Base-by-base conservation (phyloP, 2,888 invertebrate genomes). In the Lordiphosa fenestrarum region DNA sequence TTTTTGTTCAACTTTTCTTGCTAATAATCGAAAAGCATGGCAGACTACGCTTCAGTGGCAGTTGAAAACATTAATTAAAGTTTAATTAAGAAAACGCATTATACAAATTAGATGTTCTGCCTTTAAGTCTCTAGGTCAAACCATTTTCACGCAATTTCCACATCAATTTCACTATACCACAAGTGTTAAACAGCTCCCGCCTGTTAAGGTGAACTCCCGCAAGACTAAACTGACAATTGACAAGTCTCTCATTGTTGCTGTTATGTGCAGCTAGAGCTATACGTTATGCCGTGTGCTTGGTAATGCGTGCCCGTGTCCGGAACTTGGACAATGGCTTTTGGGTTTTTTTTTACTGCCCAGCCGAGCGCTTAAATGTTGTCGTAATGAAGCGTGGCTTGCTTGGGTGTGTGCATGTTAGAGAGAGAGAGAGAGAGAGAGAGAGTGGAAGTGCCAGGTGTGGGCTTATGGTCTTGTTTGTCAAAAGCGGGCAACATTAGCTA, bases 301-400 rank as follows among this genome's bases (percentile, higher is more conserved):
- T 57, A 49, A 57, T 64, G 71, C 56, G 57, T 41, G 36, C 41
- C 44, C 56, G 57, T 41, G 36, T 39, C 44, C 46, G 53, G 33
- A 46, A 42, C 38, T 49, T 48, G 69, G 23, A 59, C 66, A 69
- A 56, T 69, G 56, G 44, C 55, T 53, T 54, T 65, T 61, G 44
- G 39, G 52, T 41, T 48, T 35, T 44, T 35, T 44, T 60, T 60
- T 60, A 50, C 50, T 60, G 56, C 50, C 50, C 46, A 56, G 55
- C 52, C 50, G 58, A 58, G 63, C 35, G 52, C 50, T 60, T 55
- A 53, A 66, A 50, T 59, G 57, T 41, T 61, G 54, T 38, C 36
- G 41, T 58, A 67, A 72, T 71, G 56, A 58, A 55, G 53, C 72
- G 53, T 53, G 50, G 19, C 41, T 38, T 2, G 25, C 33, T 21